Conservation (phyloP, 2,888 invertebrate species). For the Lobophora halterata region DNA sequence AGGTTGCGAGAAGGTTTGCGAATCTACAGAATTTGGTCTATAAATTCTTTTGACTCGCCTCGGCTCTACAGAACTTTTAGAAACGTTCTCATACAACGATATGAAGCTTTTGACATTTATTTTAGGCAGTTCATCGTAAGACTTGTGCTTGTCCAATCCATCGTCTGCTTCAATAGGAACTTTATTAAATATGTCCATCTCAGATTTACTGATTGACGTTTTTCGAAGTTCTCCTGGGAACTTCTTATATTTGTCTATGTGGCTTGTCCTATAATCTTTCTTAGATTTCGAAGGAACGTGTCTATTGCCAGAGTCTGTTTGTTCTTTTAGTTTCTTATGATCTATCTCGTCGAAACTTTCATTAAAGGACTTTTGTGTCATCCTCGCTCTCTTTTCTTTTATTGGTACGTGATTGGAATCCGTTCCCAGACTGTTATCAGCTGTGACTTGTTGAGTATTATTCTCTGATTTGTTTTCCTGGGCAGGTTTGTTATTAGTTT, state of each 20-base stretch:
- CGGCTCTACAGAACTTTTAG: conserved; percentile 47
- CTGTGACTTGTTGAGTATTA: conserved; percentile 3
- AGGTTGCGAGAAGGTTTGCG: conserved; percentile 40
- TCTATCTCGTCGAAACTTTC: conserved; percentile 47
- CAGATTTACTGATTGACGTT: conserved; percentile 69
- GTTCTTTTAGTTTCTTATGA: conserved; percentile 23
- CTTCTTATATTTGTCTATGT: conserved; percentile 35
- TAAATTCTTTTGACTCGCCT: conserved; percentile 40
- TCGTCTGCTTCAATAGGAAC: conserved; percentile 40
- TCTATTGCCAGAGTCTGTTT: conserved; percentile 13
- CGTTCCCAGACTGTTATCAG: conserved; percentile 24
- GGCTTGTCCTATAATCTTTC: conserved; percentile 36
- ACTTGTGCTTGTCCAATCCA: conserved; percentile 65
- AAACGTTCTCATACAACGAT: conserved; percentile 66
- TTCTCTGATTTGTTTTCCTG: conserved; percentile 9
- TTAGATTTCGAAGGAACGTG: conserved; percentile 33
- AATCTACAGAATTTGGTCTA: conserved; percentile 43
- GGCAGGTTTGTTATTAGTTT: conserved; percentile 6
- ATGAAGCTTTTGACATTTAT: conserved; percentile 69
- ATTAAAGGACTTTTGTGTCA: conserved; percentile 39
- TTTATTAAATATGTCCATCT: conserved; percentile 75
- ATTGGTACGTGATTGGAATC: conserved; percentile 29
- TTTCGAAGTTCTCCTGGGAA: conserved; percentile 42
- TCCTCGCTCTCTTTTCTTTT: conserved; percentile 50
- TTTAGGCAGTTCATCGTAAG: conserved; percentile 70